These are phyloP conservation scores for Apoderus coryli DNA, from an alignment of 2,888 invertebrate genomes.

Conservation along the genomic window DNA sequence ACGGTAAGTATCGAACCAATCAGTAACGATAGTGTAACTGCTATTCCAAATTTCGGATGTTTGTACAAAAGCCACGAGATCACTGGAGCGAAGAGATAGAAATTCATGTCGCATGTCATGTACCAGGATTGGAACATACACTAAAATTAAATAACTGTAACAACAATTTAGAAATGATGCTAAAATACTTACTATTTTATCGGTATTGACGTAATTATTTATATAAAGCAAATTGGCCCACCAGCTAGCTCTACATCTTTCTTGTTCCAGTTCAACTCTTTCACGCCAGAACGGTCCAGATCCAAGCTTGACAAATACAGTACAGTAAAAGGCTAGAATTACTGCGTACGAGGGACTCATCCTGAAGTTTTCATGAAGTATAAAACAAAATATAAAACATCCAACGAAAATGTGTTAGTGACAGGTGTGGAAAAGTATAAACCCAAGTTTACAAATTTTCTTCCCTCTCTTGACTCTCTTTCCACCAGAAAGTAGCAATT, in stretches of 20 bases:
- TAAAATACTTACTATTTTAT: slow-evolving; percentile 36
- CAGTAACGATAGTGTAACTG: slow-evolving; percentile 16
- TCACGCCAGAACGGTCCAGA: slow-evolving; percentile 59
- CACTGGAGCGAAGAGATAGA: slow-evolving; percentile 22
- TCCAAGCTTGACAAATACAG: slow-evolving; percentile 50
- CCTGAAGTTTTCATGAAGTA: too few species aligned
- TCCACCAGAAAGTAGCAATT: too few species aligned
- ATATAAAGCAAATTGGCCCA: slow-evolving; percentile 58
- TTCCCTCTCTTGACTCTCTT: too few species aligned
- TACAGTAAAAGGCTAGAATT: slow-evolving; percentile 56
- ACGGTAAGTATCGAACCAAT: slow-evolving; percentile 20
- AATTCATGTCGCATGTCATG: slow-evolving; percentile 20
- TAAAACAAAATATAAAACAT: too few species aligned
- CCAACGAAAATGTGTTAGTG: too few species aligned
- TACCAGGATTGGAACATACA: slow-evolving; percentile 17
- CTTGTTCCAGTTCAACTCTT: slow-evolving; percentile 34
- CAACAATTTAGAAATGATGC: slow-evolving; percentile 1
- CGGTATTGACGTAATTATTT: slow-evolving; percentile 52
- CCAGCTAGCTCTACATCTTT: slow-evolving; percentile 49
- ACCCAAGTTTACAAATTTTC: too few species aligned
- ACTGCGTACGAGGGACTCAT: slow-evolving; percentile 59
- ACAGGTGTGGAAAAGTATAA: too few species aligned
- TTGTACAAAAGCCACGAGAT: slow-evolving; percentile 22
- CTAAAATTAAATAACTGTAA: slow-evolving; percentile 11
- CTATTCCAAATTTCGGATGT: slow-evolving; percentile 21